Conservation (phyloP, 2,797 vertebrate species). For the Botia almorhae region DNA sequence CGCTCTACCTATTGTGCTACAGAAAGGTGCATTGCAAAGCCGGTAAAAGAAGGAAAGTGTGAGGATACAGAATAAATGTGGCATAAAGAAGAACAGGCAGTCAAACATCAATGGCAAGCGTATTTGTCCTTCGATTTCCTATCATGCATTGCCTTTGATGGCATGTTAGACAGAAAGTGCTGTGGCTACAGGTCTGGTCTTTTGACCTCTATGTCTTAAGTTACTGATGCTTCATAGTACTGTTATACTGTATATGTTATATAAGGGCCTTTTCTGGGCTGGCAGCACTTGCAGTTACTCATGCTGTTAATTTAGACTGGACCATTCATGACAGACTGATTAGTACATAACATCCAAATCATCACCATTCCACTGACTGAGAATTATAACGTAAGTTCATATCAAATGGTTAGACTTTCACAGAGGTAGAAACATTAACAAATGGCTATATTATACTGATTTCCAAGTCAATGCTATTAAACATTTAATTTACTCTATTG, state of each 20-base stretch:
- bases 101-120: conserved; percentile 92
- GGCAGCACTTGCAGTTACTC: conserved; percentile 56
- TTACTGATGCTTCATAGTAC: conserved; percentile 19
- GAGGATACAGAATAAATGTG: conserved; percentile 26
- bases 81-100: conserved; percentile 73
- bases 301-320: conserved; percentile 71
- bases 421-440: conserved; percentile 14
- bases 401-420: background rate
- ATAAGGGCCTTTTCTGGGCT: conserved; percentile 40
- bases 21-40: conserved; percentile 24
- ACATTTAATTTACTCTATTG: background rate
- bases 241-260: conserved; percentile 52
- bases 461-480: background rate
- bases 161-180: conserved; percentile 40
- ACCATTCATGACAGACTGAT: conserved; percentile 62
- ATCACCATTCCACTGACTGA: conserved; percentile 24
- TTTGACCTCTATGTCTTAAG: conserved; percentile 30
- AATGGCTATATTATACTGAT: conserved; percentile 15
- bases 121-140: conserved; percentile 75
- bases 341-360: conserved; percentile 64
- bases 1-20: background rate
- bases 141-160: conserved; percentile 76
- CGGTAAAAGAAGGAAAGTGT: conserved; percentile 16
- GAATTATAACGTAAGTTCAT: conserved; percentile 27
- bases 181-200: conserved; percentile 18